These are phyloP conservation scores for Magallana angulata DNA, from an alignment of 1,140 invertebrate species.

Conservation along the genomic window DNA sequence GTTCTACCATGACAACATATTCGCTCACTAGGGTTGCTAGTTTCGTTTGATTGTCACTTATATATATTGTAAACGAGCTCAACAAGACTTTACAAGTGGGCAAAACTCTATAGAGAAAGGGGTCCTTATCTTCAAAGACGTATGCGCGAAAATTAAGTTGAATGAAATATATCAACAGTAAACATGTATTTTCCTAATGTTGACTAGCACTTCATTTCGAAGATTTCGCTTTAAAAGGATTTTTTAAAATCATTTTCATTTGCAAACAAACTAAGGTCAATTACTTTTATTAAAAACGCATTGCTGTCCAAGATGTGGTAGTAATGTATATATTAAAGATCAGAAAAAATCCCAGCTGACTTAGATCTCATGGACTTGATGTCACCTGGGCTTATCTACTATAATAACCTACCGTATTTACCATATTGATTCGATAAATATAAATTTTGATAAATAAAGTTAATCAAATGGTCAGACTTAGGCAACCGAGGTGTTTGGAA, in stretches of 20 bases:
- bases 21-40: neutral
- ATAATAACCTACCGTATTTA: neutral
- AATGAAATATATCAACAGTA: too few species aligned
- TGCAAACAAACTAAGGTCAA: neutral
- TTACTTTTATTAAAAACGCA: neutral
- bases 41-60: neutral
- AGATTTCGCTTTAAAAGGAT: neutral
- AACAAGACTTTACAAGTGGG: neutral
- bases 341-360: neutral
- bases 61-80: neutral
- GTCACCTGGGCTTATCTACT: neutral
- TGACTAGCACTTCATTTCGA: neutral
- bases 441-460: slow-evolving; percentile 1
- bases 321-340: too few species aligned
- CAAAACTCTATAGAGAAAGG: neutral
- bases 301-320: too few species aligned
- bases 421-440: neutral
- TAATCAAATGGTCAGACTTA: neutral
- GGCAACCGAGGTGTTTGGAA: neutral
- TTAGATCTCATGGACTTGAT: neutral
- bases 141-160: too few species aligned
- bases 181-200: too few species aligned
- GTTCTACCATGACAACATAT: slow-evolving; percentile 17
- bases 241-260: neutral
- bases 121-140: neutral